Evolutionary conservation across 2,888 invertebrate species (phyloP), one percentile per base, ranked within the genome.

Genomic region (Zygogramma bicolorata): DNA sequence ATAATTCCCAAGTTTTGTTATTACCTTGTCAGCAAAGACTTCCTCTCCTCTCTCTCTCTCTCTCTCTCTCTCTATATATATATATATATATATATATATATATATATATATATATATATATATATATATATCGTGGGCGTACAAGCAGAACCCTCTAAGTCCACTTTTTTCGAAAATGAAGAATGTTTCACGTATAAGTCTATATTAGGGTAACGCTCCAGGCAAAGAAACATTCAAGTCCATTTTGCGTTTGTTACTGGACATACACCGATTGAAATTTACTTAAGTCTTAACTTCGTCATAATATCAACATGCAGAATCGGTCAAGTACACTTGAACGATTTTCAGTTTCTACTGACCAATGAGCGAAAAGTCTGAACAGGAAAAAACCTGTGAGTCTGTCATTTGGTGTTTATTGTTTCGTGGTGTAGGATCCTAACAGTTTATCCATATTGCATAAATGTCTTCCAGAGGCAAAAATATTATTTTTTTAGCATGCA

Each of bases 191-290:
- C 34, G 34, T 34, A 34, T 34, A 34, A 34, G 34, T 34, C 34
- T 34, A 34, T 34, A 34, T 34, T 34, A 34, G 34, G 34, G 34
- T 34, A 34, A 34, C 34, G 34, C 34, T 34, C 6, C 34, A 53
- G 20, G 0, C 13, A 53, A 53, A 53, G 15, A 53, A 53, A 20
- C 53, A 53, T 25, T n/a, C 25, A 53, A 53, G 25, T 53, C 53
- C 53, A 53, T 53, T 53, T 53, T 53, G 53, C 53, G 53, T 53
- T 53, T 53, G 53, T 53, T n/a, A 22, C 53, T 22, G 53, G 25
- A 22, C 25, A 53, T 53, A 53, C 25, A n/a, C 22, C 53, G 22
- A 53, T 10, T 53, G 53, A 25, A 53, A 53, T 53, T 25, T 20
- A 53, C 53, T 53, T 25, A 10, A 53, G 15, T 53, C 20, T 20